Evolutionary conservation across 1,140 invertebrate genomes (phyloP).

Genomic region (Parasteatoda tepidariorum): DNA sequence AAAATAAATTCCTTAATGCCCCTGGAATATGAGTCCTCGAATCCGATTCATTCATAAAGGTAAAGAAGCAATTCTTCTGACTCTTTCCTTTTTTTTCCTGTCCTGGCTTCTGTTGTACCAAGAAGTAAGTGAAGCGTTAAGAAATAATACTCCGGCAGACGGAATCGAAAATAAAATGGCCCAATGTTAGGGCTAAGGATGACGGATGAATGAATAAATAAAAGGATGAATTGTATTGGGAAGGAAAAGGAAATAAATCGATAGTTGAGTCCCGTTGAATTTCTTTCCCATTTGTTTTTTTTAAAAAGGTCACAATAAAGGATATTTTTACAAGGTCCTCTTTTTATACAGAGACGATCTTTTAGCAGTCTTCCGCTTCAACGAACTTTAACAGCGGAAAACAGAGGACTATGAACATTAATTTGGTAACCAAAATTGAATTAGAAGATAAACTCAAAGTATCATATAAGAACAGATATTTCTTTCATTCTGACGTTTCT

Average conservation of each 20-base stretch:
- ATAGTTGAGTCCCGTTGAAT: not conserved
- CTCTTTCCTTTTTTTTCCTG: not conserved
- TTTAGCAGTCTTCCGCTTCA: not conserved
- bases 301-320: not conserved
- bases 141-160: constrained; percentile 4
- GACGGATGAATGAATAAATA: constrained; percentile 6
- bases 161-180: constrained; percentile 29
- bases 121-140: constrained; percentile 7
- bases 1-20: no score
- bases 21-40: no score
- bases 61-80: no score
- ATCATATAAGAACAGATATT: no score
- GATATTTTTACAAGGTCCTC: not conserved
- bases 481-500: no score
- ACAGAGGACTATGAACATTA: no score
- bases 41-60: no score
- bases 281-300: not conserved
- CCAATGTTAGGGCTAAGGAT: not conserved
- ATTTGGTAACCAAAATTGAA: no score
- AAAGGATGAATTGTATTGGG: constrained; percentile 5
- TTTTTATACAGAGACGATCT: not conserved
- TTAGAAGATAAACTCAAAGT: no score
- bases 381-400: not conserved
- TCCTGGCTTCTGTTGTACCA: not conserved
- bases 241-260: not conserved